Percentiles rank a stretch among this genome's conserved stretches.
Conservation (phyloP, 2,113 vertebrate genomes). For the Melanocharis versteri region DNA sequence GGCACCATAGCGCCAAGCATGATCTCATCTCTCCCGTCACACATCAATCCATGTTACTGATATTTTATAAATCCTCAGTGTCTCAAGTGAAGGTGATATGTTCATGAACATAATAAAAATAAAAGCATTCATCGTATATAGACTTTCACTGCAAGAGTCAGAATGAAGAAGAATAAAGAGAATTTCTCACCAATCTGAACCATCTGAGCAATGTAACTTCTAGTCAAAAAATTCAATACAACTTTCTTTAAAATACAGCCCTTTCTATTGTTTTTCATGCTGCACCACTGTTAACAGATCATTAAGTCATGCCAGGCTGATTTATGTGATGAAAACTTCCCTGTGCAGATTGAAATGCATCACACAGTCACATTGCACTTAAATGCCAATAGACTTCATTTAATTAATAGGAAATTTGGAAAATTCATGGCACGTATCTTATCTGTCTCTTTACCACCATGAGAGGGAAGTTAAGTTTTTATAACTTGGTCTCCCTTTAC, state of each 20-base stretch:
- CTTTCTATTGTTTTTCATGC: slow-evolving; percentile 33
- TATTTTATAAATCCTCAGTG: neutral
- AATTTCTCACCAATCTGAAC: neutral
- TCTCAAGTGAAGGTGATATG: neutral
- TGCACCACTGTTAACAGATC: neutral
- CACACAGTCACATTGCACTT: slow-evolving; percentile 35
- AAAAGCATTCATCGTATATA: neutral
- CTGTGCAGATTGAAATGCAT: slow-evolving; percentile 36
- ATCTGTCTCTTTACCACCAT: neutral
- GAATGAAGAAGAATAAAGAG: neutral
- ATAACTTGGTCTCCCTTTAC: neutral
- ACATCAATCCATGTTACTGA: neutral
- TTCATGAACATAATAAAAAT: neutral
- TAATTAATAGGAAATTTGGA: slow-evolving; percentile 19
- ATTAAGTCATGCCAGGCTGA: slow-evolving; percentile 33
- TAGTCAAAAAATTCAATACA: neutral
- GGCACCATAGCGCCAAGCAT: neutral
- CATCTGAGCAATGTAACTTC: neutral
- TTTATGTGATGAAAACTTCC: slow-evolving; percentile 32
- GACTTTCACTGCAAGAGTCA: neutral
- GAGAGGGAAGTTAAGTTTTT: neutral
- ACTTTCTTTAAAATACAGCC: slow-evolving; percentile 20
- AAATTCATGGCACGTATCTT: neutral
- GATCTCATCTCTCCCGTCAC: neutral
- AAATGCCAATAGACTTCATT: neutral